Evolutionary conservation across 2,888 invertebrate genomes (phyloP), one percentile per base, ranked within the genome.

Genomic region (Fragum sueziense): DNA sequence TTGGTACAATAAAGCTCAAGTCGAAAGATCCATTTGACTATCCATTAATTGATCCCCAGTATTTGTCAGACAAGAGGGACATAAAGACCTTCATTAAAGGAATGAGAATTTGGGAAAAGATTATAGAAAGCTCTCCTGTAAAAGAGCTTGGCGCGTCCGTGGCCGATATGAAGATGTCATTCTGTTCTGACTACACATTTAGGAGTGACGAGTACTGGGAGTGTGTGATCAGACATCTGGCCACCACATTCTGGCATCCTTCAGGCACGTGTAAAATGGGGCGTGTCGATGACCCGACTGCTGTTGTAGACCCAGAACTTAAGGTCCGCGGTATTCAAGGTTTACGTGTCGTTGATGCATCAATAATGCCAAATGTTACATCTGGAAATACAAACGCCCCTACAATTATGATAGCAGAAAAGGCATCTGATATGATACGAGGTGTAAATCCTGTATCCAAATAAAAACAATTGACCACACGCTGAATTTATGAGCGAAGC

Each of bases 311-410:
- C n/a, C 41, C 65, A 1, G 22, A 11, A n/a, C 17, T 65, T 2
- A n/a, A 27, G 3, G 65, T 65, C 9, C 37, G 41, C 37, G 65
- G 65, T 14, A 25, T 65, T 4, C 2, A 41, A 41, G 41, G 65
- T 14, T 34, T 65, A 22, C 6, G 65, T 20, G 65, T 65, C 6
- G 34, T 65, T 41, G 65, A 65, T 41, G 65, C 65, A 9, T 65
- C 65, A 2, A 22, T 65, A 9, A 65, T 65, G 65, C 65, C 65
- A 22, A 33, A 14, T 22, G 65, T 34, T 27, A 20, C 41, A 2
- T 65, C 65, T 3, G 65, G 65, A 1, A 65, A 65, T 27, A 41
- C 65, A 17, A 65, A 65, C 33, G 65, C 65, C 27, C 65, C 65
- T 2, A 41, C 25, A 2, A 65, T 65, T 22, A 65, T 65, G 65